A percentile compares a stretch with the other conserved stretches of the same genome.
phyloP scores from a whole-genome alignment of 1,140 invertebrate genomes.

The Drosophila orena region DNA sequence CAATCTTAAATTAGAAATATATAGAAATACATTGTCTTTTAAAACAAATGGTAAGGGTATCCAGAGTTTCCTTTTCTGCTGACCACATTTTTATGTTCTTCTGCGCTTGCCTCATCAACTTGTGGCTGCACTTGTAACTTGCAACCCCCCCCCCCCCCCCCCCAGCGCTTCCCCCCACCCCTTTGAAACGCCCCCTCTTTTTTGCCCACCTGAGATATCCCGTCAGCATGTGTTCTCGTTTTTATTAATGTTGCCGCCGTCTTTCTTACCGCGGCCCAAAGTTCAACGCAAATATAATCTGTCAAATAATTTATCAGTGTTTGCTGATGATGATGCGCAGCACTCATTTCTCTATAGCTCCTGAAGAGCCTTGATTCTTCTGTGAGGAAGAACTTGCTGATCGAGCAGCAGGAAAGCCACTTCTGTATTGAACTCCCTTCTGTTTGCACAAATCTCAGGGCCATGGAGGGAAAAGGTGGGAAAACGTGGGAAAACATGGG shows the following conservation, averaged over 20 bases:
- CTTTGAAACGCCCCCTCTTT: not conserved
- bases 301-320: slow-evolving; percentile 82
- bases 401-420: slow-evolving; percentile 19
- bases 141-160: not conserved
- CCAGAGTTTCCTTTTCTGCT: not conserved
- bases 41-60: slow-evolving; percentile 1
- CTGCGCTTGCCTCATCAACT: slow-evolving; percentile 12
- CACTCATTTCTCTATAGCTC: slow-evolving; percentile 25
- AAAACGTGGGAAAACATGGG: not conserved
- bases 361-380: slow-evolving; percentile 19
- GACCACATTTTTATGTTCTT: not conserved
- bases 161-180: too few species aligned
- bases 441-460: slow-evolving; percentile 43
- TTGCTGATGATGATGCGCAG: slow-evolving; percentile 69
- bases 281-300: slow-evolving; percentile 83
- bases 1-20: too few species aligned
- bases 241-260: slow-evolving; percentile 51
- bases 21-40: too few species aligned
- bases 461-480: not conserved
- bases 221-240: slow-evolving; percentile 58
- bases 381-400: slow-evolving; percentile 6
- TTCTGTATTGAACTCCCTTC: slow-evolving; percentile 41
- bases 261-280: slow-evolving; percentile 40
- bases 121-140: slow-evolving; percentile 9
- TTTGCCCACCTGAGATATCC: slow-evolving; percentile 6